Base-by-base conservation (phyloP, 2,113 vertebrate genomes). In the Microcebus tavaratra region DNA sequence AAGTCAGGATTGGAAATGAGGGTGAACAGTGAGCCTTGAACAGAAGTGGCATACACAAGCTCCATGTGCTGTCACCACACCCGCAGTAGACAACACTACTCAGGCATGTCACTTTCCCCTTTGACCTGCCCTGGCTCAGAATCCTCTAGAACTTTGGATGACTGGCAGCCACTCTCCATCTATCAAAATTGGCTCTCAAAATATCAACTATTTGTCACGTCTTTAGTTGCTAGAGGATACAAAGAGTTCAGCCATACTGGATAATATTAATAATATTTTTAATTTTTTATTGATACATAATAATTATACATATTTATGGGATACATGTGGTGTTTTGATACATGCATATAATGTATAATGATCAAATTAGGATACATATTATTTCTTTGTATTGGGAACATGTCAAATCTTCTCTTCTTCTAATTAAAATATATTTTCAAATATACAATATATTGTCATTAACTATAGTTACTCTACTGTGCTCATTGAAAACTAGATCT, bases 61-160 rank as follows among this genome's bases (percentile, higher is more conserved):
- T n/a, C 11, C 42, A 3, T 0, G 8, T 6, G 59, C 72, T 36
- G 1, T 55, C 57, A 25, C 21, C n/a, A 20, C 27, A 1, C 8
- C 2, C 31, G 4, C 0, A 21, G 50, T 42, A 10, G 42, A 84
- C 70, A 23, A 76, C 36, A 23, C 34, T 14, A 2, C 12, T 55
- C 17, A 20, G 25, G 31, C 34, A 5, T 9, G 10, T 20, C 45
- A 2, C 55, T 23, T 2, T 70, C 25, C 39, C 34, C 27, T 48
- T 48, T 73, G 31, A 83, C 81, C 45, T 36, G 36, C 31, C 25
- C 11, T 27, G 45, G 9, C 31, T 84, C 53, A 53, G 70, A 84
- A 61, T 67, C 29, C 12, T 75, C 76, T 85, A 78, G 76, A 25
- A 50, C 15, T 2, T n/a, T 50, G 31, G 5, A 27, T 50, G 79